Evolutionary conservation across 2,113 vertebrate genomes (phyloP).

Genomic region (Anser cygnoides): DNA sequence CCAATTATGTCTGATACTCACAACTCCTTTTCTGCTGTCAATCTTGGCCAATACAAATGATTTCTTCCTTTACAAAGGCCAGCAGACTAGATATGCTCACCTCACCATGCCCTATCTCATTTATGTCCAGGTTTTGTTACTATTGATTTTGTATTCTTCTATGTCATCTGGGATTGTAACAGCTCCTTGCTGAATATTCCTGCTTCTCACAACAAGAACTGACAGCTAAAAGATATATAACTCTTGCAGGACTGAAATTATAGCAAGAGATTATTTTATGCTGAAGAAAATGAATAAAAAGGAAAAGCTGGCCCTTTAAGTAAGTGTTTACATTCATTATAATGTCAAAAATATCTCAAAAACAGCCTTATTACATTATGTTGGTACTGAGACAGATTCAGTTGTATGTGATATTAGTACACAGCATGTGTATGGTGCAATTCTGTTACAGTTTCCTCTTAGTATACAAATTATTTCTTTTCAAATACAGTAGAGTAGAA

Average conservation of each 20-base stretch:
- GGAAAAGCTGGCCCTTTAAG: accelerated
- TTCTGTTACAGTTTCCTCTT: background rate
- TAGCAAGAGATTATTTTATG: background rate
- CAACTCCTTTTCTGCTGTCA: background rate
- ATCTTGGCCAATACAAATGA: background rate
- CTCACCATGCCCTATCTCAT: background rate
- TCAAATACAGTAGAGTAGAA: background rate
- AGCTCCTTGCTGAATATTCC: background rate
- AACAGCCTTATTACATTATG: background rate
- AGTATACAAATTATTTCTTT: background rate
- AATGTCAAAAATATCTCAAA: background rate
- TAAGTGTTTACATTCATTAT: background rate
- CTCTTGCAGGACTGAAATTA: background rate
- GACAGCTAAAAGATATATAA: background rate
- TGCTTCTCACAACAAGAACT: background rate
- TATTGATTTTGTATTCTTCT: background rate
- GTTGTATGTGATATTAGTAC: background rate
- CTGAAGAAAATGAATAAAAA: background rate
- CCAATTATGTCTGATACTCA: background rate
- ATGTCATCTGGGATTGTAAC: background rate
- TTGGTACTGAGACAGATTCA: background rate
- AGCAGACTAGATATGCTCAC: background rate
- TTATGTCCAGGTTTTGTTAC: background rate
- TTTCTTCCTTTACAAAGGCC: background rate
- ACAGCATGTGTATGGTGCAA: background rate